Base-by-base conservation (phyloP, 2,888 invertebrate species). In the Morpho deidamia region DNA sequence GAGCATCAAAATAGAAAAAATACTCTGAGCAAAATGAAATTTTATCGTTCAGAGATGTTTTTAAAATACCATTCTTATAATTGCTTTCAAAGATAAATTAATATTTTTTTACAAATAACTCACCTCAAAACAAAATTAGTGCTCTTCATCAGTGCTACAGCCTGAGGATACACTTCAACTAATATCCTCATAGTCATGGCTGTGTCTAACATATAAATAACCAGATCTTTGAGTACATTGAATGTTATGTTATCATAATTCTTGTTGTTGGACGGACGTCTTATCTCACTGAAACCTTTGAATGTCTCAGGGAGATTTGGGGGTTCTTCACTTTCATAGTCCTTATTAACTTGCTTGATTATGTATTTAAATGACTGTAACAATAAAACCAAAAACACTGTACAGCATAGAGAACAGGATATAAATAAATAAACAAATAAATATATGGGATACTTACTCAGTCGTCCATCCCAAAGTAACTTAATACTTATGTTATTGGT, bases 161-260 rank as follows among this genome's bases (percentile, higher is more conserved):
- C 91, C 7, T 91, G 83, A 0, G 93, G 91, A 68, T 93, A 94
- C 0, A 92, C 84, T 50, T 94, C 93, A n/a, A 95, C 66, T 55
- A 96, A 93, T 63, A 93, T 81, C 67, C 91, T 90, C 45, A 96
- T 68, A 0, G 94, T 94, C 68, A 92, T 91, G 0, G 93, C 90
- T 10, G 92, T 92, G 70, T 96, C 96, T 52, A 94, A 71, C 38
- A 95, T 73, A 66, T 94, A 94, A 40, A 93, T 72, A 0, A 94
- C 87, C 35, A 95, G 72, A 71, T 96, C 95, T 59, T 91, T 90
- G n/a, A 94, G 79, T 0, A 84, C 74, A 2, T 78, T 74, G 35
- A 90, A 74, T 0, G 86, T 87, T 42, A 92, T 70, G 53, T 79
- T 76, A 11, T 83, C 83, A 0, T 66, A 69, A 2, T 47, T 57